Percentiles rank a stretch among this genome's conserved stretches.
Evolutionary conservation across 2,888 invertebrate genomes (phyloP).

Genomic region (Ophioninae sp.): DNA sequence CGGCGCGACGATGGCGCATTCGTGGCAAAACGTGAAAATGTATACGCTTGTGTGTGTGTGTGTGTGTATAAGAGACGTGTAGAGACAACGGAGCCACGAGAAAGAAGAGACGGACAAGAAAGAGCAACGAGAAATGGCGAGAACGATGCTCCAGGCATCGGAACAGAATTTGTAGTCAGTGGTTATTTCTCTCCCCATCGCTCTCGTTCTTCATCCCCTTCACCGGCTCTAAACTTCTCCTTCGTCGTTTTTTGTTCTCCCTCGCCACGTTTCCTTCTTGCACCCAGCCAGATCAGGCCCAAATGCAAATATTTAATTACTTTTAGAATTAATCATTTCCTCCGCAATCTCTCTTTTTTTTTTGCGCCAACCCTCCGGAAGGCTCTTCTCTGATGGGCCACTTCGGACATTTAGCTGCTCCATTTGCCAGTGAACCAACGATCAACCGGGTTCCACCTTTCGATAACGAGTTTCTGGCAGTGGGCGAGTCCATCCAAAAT

Average conservation of each 20-base stretch:
- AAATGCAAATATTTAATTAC: constrained; percentile 42
- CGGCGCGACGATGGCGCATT: constrained; percentile 29
- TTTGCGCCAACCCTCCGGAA: not conserved
- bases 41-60: not conserved
- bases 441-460: constrained; percentile 1
- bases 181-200: constrained; percentile 62
- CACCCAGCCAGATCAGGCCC: not conserved
- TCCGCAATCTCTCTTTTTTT: constrained; percentile 18
- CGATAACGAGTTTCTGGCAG: constrained; percentile 4
- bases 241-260: constrained; percentile 18
- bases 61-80: not conserved
- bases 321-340: constrained; percentile 27
- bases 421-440: constrained; percentile 10
- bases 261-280: constrained; percentile 7
- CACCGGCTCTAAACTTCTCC: constrained; percentile 5
- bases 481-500: not conserved
- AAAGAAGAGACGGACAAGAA: constrained; percentile 47
- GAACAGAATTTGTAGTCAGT: constrained; percentile 55
- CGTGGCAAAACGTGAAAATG: constrained; percentile 11
- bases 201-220: constrained; percentile 18
- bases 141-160: constrained; percentile 36
- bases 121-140: constrained; percentile 44
- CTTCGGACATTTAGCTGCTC: not conserved
- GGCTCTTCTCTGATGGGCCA: not conserved
- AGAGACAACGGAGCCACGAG: constrained; percentile 30